Base-by-base conservation (phyloP, 1,140 invertebrate genomes). In the Vanessa tameamea region DNA sequence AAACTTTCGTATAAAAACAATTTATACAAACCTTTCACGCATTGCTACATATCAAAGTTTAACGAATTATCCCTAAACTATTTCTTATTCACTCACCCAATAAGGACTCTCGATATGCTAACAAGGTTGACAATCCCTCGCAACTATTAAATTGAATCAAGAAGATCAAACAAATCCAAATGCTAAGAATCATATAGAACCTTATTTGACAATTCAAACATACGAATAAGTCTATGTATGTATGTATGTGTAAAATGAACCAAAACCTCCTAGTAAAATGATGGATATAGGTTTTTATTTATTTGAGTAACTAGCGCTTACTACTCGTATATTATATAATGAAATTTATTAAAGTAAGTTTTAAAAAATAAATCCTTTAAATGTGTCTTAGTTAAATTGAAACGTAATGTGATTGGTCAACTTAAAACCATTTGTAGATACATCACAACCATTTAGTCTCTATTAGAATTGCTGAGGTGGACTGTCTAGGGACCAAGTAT, bases 1-100 rank as follows among this genome's bases (percentile, higher is more conserved):
- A 31, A 31, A 31, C 26, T 31, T 31, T 31, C 26, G 26, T 31
- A 31, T 31, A 31, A 31, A 31, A 31, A 31, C 26, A 31, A 59
- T n/a, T 31, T 59, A 31, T 59, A 31, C 57, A 59, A 31, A 59
- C 57, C 12, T 15, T 37, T 37, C 57, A 61, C 14, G 57, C 7
- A 37, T 61, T 14, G 20, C 14, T 61, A 8, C 3, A 61, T 26
- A 11, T 37, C 57, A 61, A 61, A 61, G 57, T 37, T 61, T 37
- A 61, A 61, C 57, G 57, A 31, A 61, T 61, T 61, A 61, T 37
- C 57, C 57, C 26, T 16, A 14, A 51, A 61, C 57, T 37, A 31
- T 61, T 61, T 61, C 57, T 61, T 61, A 61, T 37, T 61, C 57
- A 37, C 26, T 59, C 55, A 59, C 15, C 57, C 57, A 61, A 61